A percentile compares a stretch with the other conserved stretches of the same genome.
Conservation (phyloP, 2,113 vertebrate species). For the Entelurus aequoreus region DNA sequence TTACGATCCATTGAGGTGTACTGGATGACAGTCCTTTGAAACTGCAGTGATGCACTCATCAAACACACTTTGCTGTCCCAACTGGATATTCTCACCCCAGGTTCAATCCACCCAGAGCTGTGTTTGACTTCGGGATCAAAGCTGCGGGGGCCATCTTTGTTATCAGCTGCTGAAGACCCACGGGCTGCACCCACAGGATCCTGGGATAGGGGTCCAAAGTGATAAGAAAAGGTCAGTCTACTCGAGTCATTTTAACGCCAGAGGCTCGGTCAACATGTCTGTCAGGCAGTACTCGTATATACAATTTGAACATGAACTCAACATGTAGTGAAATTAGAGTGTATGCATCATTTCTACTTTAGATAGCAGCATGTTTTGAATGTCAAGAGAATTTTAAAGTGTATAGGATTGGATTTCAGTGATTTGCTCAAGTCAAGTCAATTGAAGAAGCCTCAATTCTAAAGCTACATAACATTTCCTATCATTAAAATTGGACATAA, state of each 20-base stretch:
- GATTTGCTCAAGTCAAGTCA: too few relatives aligned
- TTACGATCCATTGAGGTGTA: too few relatives aligned
- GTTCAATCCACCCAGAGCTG: slow-evolving; percentile 29
- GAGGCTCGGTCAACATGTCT: slow-evolving; percentile 24
- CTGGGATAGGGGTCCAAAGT: slow-evolving; percentile 66
- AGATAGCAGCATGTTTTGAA: too few relatives aligned
- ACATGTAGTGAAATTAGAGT: background rate
- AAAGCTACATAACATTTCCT: too few relatives aligned
- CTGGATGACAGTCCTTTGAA: background rate
- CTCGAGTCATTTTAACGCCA: slow-evolving; percentile 31
- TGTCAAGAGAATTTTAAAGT: too few relatives aligned
- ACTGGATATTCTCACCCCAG: slow-evolving; percentile 5
- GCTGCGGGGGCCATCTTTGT: slow-evolving; percentile 68
- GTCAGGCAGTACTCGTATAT: slow-evolving; percentile 13
- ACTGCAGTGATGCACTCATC: background rate
- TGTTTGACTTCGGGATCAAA: slow-evolving; percentile 65
- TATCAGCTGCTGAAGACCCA: slow-evolving; percentile 66
- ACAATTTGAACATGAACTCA: slow-evolving; percentile 10
- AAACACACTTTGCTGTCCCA: slow-evolving; percentile 8
- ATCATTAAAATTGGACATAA: too few relatives aligned
- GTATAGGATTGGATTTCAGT: too few relatives aligned
- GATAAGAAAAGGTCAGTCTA: slow-evolving; percentile 74
- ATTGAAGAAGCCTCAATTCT: too few relatives aligned
- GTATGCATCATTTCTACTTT: too few relatives aligned
- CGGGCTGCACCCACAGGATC: slow-evolving; percentile 61